Conservation (phyloP, 2,113 vertebrate genomes). For the Empidonax traillii region DNA sequence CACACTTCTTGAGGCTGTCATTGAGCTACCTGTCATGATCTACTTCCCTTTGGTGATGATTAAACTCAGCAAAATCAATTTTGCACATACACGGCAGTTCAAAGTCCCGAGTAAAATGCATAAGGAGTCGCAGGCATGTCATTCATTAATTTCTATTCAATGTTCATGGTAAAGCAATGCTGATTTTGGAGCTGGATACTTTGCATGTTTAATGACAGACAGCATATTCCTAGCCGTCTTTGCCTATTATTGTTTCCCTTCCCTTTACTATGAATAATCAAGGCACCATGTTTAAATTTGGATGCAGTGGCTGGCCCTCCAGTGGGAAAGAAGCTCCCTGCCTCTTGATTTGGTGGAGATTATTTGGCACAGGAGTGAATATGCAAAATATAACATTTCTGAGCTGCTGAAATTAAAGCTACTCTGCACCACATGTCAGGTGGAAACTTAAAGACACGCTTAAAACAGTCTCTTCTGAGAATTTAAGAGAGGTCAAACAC, state of each 20-base stretch:
- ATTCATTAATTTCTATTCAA: background rate
- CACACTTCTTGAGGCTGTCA: background rate
- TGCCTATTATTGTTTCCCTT: background rate
- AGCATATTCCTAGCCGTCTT: background rate
- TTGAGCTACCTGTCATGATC: background rate
- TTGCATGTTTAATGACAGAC: background rate
- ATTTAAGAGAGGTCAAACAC: background rate
- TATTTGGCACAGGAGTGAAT: background rate
- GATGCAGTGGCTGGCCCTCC: background rate
- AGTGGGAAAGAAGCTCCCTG: background rate
- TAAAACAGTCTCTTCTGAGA: background rate
- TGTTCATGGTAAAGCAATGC: background rate
- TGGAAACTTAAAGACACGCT: background rate
- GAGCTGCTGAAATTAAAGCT: background rate
- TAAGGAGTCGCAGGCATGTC: background rate
- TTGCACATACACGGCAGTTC: background rate
- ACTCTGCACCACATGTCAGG: background rate
- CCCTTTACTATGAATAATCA: background rate
- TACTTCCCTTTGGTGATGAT: background rate
- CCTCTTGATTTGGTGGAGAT: conserved; percentile 4
- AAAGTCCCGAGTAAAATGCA: background rate
- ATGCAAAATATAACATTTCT: background rate
- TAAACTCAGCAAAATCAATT: background rate
- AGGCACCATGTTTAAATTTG: background rate
- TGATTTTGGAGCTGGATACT: background rate